These are phyloP conservation scores for Drosophila obscura DNA, from an alignment of 1,140 invertebrate genomes.

Conservation along the genomic window DNA sequence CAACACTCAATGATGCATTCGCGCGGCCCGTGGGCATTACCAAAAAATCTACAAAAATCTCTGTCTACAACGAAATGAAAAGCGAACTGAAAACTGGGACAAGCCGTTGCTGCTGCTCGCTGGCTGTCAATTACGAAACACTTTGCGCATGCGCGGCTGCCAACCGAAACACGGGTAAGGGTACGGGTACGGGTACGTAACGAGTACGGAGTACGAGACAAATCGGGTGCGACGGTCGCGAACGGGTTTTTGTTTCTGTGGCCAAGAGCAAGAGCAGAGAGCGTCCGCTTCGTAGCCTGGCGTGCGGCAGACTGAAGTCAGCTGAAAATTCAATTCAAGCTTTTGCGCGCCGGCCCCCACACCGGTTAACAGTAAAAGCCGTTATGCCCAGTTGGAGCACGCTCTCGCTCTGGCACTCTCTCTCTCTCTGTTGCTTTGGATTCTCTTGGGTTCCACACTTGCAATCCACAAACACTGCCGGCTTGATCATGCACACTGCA, in stretches of 20 bases:
- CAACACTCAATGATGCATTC: slow-evolving; percentile 66
- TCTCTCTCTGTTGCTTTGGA: slow-evolving; percentile 7
- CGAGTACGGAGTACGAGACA: slow-evolving; percentile 25
- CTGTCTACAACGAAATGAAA: slow-evolving; percentile 64
- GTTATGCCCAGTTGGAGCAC: slow-evolving; percentile 43
- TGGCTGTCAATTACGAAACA: slow-evolving; percentile 71
- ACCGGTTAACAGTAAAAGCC: slow-evolving; percentile 73
- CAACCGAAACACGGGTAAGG: slow-evolving; percentile 6
- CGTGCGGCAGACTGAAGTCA: slow-evolving; percentile 79
- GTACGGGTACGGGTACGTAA: slow-evolving; percentile 19
- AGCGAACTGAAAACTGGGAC: slow-evolving; percentile 76
- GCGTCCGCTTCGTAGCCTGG: slow-evolving; percentile 75
- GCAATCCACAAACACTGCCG: slow-evolving; percentile 27
- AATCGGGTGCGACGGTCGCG: slow-evolving; percentile 52
- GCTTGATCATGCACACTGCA: slow-evolving; percentile 19
- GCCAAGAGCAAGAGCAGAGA: slow-evolving; percentile 45
- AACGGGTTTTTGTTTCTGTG: neutral
- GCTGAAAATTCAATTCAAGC: slow-evolving; percentile 59
- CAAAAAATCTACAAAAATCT: slow-evolving; percentile 17
- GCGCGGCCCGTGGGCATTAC: slow-evolving; percentile 40
- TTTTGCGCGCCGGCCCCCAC: slow-evolving; percentile 35
- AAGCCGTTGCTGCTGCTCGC: slow-evolving; percentile 21
- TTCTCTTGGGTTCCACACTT: slow-evolving; percentile 22
- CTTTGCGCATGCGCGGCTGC: slow-evolving; percentile 64
- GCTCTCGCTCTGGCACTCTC: slow-evolving; percentile 23